These are phyloP conservation scores for Mimachlamys varia DNA, from an alignment of 2,888 invertebrate genomes.

Conservation along the genomic window DNA sequence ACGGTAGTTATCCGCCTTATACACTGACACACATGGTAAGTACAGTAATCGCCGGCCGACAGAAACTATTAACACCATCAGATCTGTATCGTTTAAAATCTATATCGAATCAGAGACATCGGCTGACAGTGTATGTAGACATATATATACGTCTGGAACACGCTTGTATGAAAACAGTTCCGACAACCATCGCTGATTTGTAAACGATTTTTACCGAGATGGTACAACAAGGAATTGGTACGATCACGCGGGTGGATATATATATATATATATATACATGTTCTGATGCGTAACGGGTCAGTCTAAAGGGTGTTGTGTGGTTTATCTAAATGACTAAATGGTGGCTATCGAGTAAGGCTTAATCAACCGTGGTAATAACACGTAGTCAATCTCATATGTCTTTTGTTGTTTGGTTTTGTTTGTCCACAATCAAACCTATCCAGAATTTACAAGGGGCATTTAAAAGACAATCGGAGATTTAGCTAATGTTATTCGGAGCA, in stretches of 20 bases:
- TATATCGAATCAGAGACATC: conserved; percentile 28
- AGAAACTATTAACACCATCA: conserved; percentile 6
- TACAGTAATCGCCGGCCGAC: neutral
- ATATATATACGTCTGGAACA: neutral
- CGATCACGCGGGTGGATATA: neutral
- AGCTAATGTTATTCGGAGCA: neutral
- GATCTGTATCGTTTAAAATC: conserved; percentile 1
- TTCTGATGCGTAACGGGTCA: neutral
- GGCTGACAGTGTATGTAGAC: neutral
- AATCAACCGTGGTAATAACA: conserved; percentile 6
- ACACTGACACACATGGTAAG: neutral
- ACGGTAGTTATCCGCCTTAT: neutral
- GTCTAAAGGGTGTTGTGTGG: neutral
- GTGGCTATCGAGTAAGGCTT: neutral
- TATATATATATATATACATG: neutral
- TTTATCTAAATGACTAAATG: conserved; percentile 27
- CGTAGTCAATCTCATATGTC: neutral
- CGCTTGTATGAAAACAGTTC: neutral
- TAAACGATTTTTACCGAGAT: conserved; percentile 26
- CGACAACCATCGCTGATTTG: conserved; percentile 25
- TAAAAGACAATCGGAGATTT: conserved; percentile 29
- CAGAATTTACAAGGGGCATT: conserved; percentile 13
- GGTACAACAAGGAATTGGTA: neutral
- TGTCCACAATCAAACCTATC: conserved; percentile 1
- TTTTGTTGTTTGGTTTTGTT: conserved; percentile 24